Evolutionary conservation across 2,113 vertebrate genomes (phyloP).

Genomic region (Gymnarchus niloticus): DNA sequence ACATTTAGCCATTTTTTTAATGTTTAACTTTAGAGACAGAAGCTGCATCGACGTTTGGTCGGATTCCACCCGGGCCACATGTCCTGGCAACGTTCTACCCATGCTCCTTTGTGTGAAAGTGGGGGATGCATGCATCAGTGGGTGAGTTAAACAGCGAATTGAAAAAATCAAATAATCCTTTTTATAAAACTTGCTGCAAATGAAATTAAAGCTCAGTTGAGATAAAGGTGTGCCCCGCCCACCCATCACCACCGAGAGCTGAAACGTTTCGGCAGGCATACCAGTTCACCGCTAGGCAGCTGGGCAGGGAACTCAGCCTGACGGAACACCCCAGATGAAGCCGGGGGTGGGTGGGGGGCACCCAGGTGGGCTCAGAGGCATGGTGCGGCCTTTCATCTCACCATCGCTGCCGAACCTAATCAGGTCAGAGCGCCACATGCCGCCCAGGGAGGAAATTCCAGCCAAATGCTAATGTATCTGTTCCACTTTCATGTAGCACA

Average conservation of each 20-base stretch:
- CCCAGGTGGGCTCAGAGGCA: conserved; percentile 53
- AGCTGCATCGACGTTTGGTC: background rate
- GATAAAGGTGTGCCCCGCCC: background rate
- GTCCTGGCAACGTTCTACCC: no score
- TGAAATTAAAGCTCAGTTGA: background rate
- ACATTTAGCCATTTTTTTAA: background rate
- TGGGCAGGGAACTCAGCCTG: background rate
- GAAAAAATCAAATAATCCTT: background rate
- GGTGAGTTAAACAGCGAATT: background rate
- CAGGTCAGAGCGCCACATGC: conserved; percentile 67
- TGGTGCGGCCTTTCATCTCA: conserved; percentile 61
- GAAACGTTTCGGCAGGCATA: background rate
- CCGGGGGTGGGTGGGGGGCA: conserved; percentile 15
- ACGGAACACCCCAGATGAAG: background rate
- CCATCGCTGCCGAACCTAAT: conserved; percentile 73
- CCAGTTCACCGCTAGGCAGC: background rate
- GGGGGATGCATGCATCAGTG: background rate
- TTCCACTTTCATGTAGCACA: conserved; percentile 67
- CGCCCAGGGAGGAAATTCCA: conserved; percentile 65
- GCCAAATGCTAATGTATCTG: conserved; percentile 70
- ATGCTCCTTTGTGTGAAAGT: background rate
- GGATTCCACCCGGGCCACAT: no score
- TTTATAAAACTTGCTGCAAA: background rate
- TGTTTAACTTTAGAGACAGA: background rate
- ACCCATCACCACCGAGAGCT: no score